These are phyloP conservation scores for Hipparchia semele DNA, from an alignment of 2,888 invertebrate genomes.

Conservation along the genomic window DNA sequence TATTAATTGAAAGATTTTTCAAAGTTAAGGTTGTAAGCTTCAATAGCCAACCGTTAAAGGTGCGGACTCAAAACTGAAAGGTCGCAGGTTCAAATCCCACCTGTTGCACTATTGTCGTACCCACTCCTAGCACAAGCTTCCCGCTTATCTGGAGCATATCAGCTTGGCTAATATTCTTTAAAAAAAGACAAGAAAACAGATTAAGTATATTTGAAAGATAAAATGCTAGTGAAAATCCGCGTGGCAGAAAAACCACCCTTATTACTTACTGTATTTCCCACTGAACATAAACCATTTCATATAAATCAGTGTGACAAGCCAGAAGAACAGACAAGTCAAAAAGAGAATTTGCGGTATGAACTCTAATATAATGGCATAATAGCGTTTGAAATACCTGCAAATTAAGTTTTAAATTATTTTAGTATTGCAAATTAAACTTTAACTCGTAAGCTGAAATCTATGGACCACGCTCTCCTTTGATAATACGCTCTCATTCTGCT, in stretches of 20 bases:
- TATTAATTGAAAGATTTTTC: no score
- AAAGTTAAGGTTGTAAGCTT: no score
- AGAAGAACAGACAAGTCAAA: conserved; percentile 92
- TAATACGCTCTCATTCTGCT: no score
- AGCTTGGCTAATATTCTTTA: no score
- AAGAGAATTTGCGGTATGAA: conserved; percentile 96
- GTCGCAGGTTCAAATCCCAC: no score
- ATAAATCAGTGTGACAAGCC: conserved; percentile 93
- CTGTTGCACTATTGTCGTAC: no score
- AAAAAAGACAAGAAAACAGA: no score
- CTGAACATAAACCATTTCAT: conserved; percentile 91
- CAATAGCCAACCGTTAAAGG: no score
- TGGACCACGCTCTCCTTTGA: no score
- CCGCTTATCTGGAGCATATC: no score
- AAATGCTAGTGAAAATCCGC: neutral
- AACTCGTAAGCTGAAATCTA: neutral
- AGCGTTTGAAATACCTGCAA: conserved; percentile 84
- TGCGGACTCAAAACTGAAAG: no score
- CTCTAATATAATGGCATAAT: conserved; percentile 86
- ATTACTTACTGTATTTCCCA: conserved; percentile 54
- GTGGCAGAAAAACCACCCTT: neutral
- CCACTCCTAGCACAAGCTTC: no score
- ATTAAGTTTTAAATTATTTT: conserved; percentile 4
- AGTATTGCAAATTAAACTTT: neutral
- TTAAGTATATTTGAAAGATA: neutral